Evolutionary conservation across 2,797 vertebrate species (phyloP).

Genomic region (Pogoniulus pusillus): DNA sequence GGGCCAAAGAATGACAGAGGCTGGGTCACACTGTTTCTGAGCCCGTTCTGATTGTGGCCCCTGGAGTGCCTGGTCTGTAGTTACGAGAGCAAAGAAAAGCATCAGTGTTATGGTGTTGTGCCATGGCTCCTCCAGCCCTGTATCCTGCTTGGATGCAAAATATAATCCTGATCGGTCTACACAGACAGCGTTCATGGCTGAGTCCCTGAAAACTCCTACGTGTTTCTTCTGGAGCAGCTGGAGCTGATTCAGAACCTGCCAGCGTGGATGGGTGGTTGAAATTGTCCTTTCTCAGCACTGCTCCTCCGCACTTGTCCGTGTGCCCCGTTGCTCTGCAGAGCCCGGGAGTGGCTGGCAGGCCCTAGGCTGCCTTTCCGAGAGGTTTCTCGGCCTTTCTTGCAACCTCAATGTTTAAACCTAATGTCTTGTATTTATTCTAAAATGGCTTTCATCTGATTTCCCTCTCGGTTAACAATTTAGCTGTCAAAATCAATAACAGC

Average conservation of each 20-base stretch:
- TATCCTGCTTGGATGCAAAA: rapidly evolving
- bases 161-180: background rate
- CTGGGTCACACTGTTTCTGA: background rate
- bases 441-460: constrained; percentile 80
- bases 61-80: rapidly evolving
- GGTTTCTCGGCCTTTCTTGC: constrained; percentile 50
- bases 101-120: rapidly evolving
- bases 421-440: constrained; percentile 77
- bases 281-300: background rate
- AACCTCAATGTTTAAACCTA: constrained; percentile 68
- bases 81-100: rapidly evolving
- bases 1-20: background rate
- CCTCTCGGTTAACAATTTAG: constrained; percentile 78
- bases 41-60: background rate
- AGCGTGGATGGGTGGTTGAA: background rate
- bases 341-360: background rate
- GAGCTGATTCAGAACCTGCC: background rate
- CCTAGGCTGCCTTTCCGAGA: background rate
- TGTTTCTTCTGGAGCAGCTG: background rate
- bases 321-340: background rate
- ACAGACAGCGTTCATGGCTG: background rate
- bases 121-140: rapidly evolving
- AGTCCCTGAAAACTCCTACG: background rate
- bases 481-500: constrained; percentile 78
- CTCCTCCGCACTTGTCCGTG: background rate